These are phyloP conservation scores for Strigops habroptila DNA, from an alignment of 2,113 vertebrate genomes.

Conservation along the genomic window DNA sequence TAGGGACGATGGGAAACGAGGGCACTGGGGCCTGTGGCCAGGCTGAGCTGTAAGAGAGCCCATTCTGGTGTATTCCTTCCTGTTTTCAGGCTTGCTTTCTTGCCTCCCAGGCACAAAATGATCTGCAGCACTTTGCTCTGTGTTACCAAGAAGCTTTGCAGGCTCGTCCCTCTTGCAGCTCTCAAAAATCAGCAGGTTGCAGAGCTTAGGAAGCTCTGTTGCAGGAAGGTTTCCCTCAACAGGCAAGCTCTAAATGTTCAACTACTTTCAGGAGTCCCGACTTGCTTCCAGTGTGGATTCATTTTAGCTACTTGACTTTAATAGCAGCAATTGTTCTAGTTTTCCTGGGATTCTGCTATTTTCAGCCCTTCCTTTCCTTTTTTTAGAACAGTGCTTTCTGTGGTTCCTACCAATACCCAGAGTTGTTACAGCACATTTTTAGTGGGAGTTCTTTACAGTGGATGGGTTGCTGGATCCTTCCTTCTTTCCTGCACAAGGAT, in stretches of 20 bases:
- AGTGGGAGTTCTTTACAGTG: neutral
- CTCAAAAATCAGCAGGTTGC: neutral
- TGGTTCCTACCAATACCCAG: neutral
- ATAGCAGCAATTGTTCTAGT: conserved; percentile 3
- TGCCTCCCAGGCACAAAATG: neutral
- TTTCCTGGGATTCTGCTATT: conserved; percentile 21
- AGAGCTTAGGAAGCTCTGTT: neutral
- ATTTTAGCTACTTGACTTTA: neutral
- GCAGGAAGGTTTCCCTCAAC: neutral
- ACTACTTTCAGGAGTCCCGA: neutral
- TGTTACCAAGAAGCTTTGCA: neutral
- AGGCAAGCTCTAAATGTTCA: neutral
- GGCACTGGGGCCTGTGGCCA: neutral
- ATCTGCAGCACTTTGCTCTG: neutral
- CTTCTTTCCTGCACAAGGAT: neutral
- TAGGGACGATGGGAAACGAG: neutral
- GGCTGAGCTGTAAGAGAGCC: neutral
- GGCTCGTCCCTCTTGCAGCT: too few species aligned
- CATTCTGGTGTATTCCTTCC: neutral
- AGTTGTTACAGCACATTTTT: neutral
- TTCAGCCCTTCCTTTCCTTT: conserved; percentile 3
- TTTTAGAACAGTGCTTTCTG: neutral
- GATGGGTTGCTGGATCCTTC: neutral
- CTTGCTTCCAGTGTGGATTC: neutral
- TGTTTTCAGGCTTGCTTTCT: neutral